Percentiles rank a stretch among this genome's conserved stretches.
These are phyloP conservation scores for Plecturocebus donacophilus DNA, from an alignment of 2,113 vertebrate species.

Conservation along the genomic window DNA sequence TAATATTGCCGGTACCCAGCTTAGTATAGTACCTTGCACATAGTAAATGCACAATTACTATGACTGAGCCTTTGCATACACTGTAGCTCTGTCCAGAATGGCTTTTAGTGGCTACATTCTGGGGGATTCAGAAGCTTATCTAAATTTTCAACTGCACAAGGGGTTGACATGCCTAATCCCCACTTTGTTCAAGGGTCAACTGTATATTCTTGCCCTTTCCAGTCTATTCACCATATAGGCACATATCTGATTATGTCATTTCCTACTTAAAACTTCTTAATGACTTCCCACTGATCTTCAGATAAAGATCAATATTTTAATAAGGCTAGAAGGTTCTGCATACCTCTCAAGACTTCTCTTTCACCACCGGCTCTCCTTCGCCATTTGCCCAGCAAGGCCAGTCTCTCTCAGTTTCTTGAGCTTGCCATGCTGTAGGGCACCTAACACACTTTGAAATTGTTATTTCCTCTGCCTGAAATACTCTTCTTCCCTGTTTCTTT, in stretches of 20 bases:
- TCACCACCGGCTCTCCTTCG: neutral
- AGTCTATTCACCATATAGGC: neutral
- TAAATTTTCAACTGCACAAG: neutral
- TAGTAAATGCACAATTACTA: neutral
- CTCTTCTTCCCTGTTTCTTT: neutral
- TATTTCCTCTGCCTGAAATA: slow-evolving; percentile 9
- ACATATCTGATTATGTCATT: neutral
- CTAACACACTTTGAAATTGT: neutral
- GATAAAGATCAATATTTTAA: neutral
- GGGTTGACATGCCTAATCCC: neutral
- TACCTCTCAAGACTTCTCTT: neutral
- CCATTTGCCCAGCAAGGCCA: neutral
- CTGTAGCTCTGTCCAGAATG: neutral
- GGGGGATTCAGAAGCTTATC: neutral
- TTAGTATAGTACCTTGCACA: neutral
- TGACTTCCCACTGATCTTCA: neutral
- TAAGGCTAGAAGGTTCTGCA: neutral
- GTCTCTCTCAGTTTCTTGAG: slow-evolving; percentile 43
- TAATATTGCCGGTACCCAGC: neutral
- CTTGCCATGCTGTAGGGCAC: neutral
- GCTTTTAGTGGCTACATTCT: neutral
- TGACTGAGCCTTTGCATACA: neutral
- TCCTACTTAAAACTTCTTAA: slow-evolving; percentile 13
- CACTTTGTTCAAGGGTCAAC: neutral
- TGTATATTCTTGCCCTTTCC: neutral